A percentile compares a stretch with the other conserved stretches of the same genome.
Evolutionary conservation across 2,113 vertebrate genomes (phyloP).

Genomic region (Toxotes chatareus): DNA sequence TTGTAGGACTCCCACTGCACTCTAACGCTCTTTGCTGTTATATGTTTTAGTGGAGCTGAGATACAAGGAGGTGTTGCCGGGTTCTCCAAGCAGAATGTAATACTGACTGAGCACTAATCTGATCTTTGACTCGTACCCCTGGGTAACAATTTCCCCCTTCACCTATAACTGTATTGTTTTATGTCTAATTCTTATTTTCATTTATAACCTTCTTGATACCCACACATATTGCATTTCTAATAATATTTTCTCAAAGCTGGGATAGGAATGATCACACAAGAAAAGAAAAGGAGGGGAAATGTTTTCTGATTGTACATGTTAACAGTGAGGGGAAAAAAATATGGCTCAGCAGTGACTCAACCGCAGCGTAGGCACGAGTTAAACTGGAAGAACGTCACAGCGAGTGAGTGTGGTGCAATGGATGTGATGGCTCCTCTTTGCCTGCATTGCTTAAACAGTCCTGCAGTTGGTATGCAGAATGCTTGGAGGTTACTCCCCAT

Average conservation of each 20-base stretch:
- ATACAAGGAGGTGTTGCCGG: conserved; percentile 22
- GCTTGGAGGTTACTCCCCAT: conserved; percentile 21
- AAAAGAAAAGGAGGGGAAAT: neutral
- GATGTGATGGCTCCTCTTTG: conserved; percentile 11
- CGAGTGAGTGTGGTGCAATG: neutral
- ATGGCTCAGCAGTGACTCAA: neutral
- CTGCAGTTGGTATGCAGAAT: conserved; percentile 19
- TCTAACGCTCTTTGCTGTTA: neutral
- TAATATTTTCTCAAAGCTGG: conserved; percentile 19
- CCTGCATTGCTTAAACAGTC: neutral
- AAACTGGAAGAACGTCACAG: conserved; percentile 4
- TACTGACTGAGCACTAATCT: conserved; percentile 48
- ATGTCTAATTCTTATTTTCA: conserved; percentile 42
- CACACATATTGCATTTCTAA: conserved; percentile 46
- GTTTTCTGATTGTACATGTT: neutral
- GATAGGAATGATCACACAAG: neutral
- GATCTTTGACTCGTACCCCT: conserved; percentile 27
- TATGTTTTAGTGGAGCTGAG: conserved; percentile 3
- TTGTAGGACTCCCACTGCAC: conserved; percentile 15
- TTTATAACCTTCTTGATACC: conserved; percentile 10
- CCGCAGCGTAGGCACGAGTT: conserved; percentile 5
- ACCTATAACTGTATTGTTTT: conserved; percentile 10
- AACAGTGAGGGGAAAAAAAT: neutral
- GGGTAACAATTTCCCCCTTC: conserved; percentile 15
- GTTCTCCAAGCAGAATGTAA: conserved; percentile 39